Percentiles rank a stretch among this genome's conserved stretches.
Evolutionary conservation across 2,888 invertebrate genomes (phyloP).

Genomic region (Dastarcus helophoroides): DNA sequence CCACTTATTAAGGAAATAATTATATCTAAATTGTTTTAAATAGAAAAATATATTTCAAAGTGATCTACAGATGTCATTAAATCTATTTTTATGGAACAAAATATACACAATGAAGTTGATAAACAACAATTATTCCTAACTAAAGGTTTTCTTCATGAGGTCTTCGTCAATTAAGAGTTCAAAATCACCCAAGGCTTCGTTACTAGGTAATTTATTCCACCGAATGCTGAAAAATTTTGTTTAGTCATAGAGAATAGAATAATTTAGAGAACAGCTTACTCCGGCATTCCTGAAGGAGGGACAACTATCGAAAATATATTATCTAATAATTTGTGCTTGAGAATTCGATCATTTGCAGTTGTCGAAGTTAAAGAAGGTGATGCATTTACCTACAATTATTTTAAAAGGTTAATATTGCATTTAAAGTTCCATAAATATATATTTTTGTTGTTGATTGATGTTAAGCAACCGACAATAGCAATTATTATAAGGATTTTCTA

Average conservation of each 20-base stretch:
- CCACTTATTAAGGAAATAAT: no score
- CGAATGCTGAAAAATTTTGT: conserved; percentile 45
- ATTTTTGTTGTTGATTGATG: no score
- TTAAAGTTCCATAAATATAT: not conserved
- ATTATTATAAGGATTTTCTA: no score
- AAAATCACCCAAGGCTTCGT: conserved; percentile 71
- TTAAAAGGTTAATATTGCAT: not conserved
- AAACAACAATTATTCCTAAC: no score
- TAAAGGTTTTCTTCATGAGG: no score
- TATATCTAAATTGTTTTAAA: no score
- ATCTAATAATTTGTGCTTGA: conserved; percentile 88
- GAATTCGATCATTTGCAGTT: conserved; percentile 84
- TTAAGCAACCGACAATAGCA: no score
- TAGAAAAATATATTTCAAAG: no score
- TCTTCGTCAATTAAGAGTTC: conserved; percentile 79
- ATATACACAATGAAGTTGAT: no score
- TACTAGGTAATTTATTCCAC: conserved; percentile 71
- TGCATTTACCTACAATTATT: conserved; percentile 77
- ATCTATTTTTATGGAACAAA: no score
- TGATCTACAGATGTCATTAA: no score
- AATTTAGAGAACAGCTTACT: conserved; percentile 48
- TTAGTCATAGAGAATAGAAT: conserved; percentile 1
- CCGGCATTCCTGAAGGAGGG: conserved; percentile 79
- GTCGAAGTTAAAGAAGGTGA: conserved; percentile 91
- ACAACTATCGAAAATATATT: conserved; percentile 84